Evolutionary conservation across 2,888 invertebrate genomes (phyloP), one percentile per base, ranked within the genome.

Genomic region (Acronicta alni): DNA sequence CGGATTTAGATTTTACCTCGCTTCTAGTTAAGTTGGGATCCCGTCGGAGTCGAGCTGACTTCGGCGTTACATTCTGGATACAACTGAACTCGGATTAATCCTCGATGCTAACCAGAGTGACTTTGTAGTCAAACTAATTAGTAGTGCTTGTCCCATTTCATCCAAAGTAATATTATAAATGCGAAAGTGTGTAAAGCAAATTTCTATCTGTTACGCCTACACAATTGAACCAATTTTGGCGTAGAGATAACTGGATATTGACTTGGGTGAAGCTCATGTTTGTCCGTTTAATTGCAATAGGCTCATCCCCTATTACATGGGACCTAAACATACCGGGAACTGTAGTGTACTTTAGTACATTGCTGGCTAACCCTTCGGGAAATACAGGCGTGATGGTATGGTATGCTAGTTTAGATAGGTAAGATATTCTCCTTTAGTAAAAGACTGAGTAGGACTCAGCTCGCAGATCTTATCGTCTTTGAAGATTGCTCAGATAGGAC

Each of bases 1-100:
- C 69, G 78, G 82, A 85, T 86, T 85, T 78, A 74, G 83, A 80
- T 82, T 82, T 73, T 79, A 75, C 79, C 70, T 80, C 76, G 68
- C 68, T 69, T 80, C 68, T 62, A 67, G 69, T 75, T 71, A 87
- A 89, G 82, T 88, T 86, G 71, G 51, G 62, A 77, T 75, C 74
- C 76, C 65, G 57, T 59, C 65, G 37, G 44, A 65, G 35, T 69
- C 51, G 45, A 62, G 62, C 60, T 65, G 79, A 70, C 70, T 72
- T 80, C 53, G 68, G 72, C 72, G 74, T 79, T 79, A 81, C 79
- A 74, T 82, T 82, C 67, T 66, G 61, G 72, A 62, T 74, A 70
- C 73, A 72, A 79, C 73, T 82, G 64, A 57, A 72, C 67, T 76
- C 67, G 78, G 83, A 83, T 85, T 87, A 87, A 81, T 81, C 79